These are phyloP conservation scores for Nymphalis c-album DNA, from an alignment of 2,888 invertebrate species.

Conservation along the genomic window DNA sequence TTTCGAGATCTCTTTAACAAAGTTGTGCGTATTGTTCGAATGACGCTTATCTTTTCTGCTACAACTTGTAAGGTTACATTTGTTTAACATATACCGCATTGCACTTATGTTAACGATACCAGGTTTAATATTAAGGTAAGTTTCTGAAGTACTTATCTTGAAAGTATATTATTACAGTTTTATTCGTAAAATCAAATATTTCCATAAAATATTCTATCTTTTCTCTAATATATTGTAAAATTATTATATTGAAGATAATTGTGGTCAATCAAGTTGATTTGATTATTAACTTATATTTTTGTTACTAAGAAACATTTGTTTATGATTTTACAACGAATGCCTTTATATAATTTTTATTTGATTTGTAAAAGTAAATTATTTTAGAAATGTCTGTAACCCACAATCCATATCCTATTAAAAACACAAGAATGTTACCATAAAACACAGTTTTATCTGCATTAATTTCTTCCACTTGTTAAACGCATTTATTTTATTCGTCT, in stretches of 20 bases:
- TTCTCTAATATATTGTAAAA: too few species aligned
- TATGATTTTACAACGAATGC: too few species aligned
- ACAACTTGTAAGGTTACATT: conserved; percentile 24
- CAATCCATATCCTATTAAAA: too few species aligned
- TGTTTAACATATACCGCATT: conserved; percentile 30
- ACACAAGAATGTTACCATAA: too few species aligned
- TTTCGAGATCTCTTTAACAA: conserved; percentile 57
- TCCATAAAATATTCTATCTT: not conserved
- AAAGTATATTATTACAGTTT: conserved; percentile 21
- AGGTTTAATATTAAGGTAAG: conserved; percentile 33
- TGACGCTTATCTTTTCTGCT: conserved; percentile 51
- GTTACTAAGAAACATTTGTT: too few species aligned
- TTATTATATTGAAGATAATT: too few species aligned
- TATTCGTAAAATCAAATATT: conserved; percentile 11
- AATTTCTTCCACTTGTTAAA: conserved; percentile 12
- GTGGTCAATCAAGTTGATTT: too few species aligned
- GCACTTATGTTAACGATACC: conserved; percentile 36
- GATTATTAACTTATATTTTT: too few species aligned
- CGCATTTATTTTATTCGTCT: conserved; percentile 43
- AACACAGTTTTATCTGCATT: conserved; percentile 4
- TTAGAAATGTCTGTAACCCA: too few species aligned
- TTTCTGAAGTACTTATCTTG: conserved; percentile 28
- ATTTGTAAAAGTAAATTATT: too few species aligned
- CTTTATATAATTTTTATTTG: too few species aligned
- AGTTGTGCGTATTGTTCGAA: conserved; percentile 59